Evolutionary conservation across 1,140 invertebrate genomes (phyloP).

Genomic region (Gonioctena quinquepunctata): DNA sequence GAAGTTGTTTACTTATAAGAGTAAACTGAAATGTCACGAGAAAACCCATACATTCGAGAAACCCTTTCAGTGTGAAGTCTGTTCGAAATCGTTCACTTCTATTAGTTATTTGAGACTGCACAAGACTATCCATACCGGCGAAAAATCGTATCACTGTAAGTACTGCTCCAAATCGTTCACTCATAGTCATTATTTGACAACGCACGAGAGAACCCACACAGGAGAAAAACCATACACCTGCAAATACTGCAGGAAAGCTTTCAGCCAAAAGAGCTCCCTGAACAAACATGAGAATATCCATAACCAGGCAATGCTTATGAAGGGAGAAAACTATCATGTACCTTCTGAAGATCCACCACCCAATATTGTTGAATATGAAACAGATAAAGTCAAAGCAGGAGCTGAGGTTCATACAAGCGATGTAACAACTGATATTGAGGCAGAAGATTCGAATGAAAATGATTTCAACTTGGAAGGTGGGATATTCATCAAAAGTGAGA

Average conservation of each 20-base stretch:
- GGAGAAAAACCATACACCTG: conserved; percentile 39
- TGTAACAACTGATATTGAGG: too few relatives aligned
- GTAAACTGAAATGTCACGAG: conserved; percentile 10
- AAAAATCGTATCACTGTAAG: conserved; percentile 47
- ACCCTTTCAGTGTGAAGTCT: conserved; percentile 48
- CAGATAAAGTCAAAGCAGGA: too few relatives aligned
- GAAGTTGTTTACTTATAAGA: conserved; percentile 34
- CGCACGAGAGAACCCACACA: conserved; percentile 41
- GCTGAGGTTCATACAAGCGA: too few relatives aligned
- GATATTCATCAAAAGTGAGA: too few relatives aligned
- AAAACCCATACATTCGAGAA: conserved; percentile 39
- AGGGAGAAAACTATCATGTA: too few relatives aligned
- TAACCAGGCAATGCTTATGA: too few relatives aligned
- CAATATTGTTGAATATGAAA: too few relatives aligned
- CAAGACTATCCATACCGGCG: conserved; percentile 58
- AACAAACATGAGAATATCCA: too few relatives aligned
- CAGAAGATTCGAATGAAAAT: too few relatives aligned
- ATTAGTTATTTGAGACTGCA: conserved; percentile 48
- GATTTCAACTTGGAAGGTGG: too few relatives aligned
- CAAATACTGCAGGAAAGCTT: conserved; percentile 41
- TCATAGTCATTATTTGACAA: conserved; percentile 45
- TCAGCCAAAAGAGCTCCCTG: conserved; percentile 43
- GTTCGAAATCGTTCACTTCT: conserved; percentile 48
- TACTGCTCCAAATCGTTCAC: conserved; percentile 47
- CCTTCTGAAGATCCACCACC: too few relatives aligned